Evolutionary conservation across 2,113 vertebrate species (phyloP).

Genomic region (Phrynocephalus versicolor): DNA sequence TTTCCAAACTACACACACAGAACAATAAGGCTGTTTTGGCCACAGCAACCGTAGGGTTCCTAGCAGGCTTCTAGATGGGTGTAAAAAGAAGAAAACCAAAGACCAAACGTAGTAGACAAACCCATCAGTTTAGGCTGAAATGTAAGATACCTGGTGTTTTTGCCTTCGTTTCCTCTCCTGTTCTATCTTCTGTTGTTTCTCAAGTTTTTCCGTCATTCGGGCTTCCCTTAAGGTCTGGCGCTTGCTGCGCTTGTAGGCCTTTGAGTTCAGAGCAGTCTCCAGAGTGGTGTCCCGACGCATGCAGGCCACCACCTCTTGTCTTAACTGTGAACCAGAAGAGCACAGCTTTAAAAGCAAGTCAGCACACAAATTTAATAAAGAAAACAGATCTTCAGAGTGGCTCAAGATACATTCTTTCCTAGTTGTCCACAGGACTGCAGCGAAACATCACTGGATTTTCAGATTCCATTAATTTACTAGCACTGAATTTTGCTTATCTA

Average conservation of each 20-base stretch:
- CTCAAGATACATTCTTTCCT: neutral
- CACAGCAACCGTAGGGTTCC: neutral
- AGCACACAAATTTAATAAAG: neutral
- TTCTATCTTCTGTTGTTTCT: conserved; percentile 99
- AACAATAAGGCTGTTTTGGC: neutral
- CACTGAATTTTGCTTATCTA: neutral
- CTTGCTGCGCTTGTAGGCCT: conserved; percentile 97
- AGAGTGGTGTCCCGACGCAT: conserved; percentile 96
- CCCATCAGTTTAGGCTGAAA: neutral
- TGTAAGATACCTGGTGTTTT: conserved; percentile 89
- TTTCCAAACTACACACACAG: neutral
- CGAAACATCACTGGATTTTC: too few species aligned
- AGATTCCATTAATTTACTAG: neutral
- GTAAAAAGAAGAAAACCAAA: too few species aligned
- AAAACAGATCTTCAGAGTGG: neutral
- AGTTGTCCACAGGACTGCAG: neutral
- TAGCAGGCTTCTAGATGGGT: neutral
- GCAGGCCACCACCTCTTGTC: conserved; percentile 96
- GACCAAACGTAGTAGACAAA: neutral
- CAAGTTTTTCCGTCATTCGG: conserved; percentile 97
- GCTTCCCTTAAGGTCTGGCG: conserved; percentile 95
- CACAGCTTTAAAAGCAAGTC: conserved; percentile 7
- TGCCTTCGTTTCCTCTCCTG: conserved; percentile 97
- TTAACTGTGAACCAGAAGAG: conserved; percentile 75
- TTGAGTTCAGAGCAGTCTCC: conserved; percentile 96